Conservation (phyloP, 1,140 invertebrate genomes). For the Onthophagus taurus region DNA sequence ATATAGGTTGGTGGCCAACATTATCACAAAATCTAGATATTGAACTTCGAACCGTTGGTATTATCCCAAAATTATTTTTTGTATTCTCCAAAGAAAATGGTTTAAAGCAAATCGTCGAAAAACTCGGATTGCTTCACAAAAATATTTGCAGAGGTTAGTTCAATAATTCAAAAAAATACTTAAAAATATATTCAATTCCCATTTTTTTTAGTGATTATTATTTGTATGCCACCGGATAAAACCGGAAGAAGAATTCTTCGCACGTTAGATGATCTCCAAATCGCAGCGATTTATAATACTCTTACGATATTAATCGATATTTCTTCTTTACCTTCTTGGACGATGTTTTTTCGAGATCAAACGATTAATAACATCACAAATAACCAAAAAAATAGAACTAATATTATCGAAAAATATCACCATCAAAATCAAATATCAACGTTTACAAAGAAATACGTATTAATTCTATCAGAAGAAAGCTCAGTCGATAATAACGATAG, state of each 20-base stretch:
- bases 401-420: not conserved
- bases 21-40: conserved; percentile 31
- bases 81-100: conserved; percentile 25
- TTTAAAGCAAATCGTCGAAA: conserved; percentile 24
- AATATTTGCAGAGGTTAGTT: conserved; percentile 25
- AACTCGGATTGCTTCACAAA: conserved; percentile 25
- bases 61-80: conserved; percentile 31
- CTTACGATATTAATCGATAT: conserved; percentile 32
- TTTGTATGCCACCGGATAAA: conserved; percentile 29
- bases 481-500: not conserved
- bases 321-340: conserved; percentile 31
- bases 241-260: conserved; percentile 26
- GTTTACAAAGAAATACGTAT: conserved; percentile 9
- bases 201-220: conserved; percentile 30
- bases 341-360: not conserved
- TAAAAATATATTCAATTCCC: not conserved
- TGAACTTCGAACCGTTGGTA: conserved; percentile 28
- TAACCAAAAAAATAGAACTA: conserved; percentile 4
- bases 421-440: conserved; percentile 10
- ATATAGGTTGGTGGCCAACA: conserved; percentile 33
- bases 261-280: conserved; percentile 23
- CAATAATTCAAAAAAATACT: not conserved
- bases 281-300: conserved; percentile 27
- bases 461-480: conserved; percentile 5
- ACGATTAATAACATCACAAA: conserved; percentile 4